A percentile compares a stretch with the other conserved stretches of the same genome.
phyloP scores from a whole-genome alignment of 2,797 vertebrate species.

The Enteromius fasciolatus region DNA sequence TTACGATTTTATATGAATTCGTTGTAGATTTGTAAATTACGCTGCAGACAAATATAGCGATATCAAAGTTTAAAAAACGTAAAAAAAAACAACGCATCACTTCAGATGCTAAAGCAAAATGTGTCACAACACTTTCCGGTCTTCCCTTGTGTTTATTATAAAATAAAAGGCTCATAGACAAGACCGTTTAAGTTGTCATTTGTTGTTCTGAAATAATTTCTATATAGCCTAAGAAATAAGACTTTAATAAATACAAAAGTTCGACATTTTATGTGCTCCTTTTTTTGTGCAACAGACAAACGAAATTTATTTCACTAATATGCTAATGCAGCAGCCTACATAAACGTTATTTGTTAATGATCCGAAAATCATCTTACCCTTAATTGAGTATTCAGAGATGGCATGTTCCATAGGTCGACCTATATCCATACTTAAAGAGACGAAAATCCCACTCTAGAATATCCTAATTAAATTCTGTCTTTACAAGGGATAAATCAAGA shows the following conservation, averaged over 20 bases:
- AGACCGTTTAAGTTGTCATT: not conserved
- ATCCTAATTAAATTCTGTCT: constrained; percentile 7
- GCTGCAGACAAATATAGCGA: not conserved
- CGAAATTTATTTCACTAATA: not conserved
- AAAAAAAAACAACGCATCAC: not conserved
- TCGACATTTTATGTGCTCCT: not conserved
- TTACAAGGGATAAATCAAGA: constrained; percentile 1
- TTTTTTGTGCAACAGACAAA: not conserved
- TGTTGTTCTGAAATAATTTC: not conserved
- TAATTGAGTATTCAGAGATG: constrained; percentile 9
- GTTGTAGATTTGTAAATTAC: not conserved
- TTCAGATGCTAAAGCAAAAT: constrained; percentile 5
- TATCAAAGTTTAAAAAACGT: not conserved
- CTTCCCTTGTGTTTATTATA: not conserved
- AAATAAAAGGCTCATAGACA: not conserved
- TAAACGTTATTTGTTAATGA: not conserved
- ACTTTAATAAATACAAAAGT: not conserved
- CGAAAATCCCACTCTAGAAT: not conserved
- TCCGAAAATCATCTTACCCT: constrained; percentile 28
- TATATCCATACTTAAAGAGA: not conserved
- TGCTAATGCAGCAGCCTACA: not conserved
- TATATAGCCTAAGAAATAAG: not conserved
- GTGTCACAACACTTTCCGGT: not conserved
- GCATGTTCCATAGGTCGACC: constrained; percentile 20
- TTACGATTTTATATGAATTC: not conserved